Evolutionary conservation across 2,888 invertebrate species (phyloP), one percentile per base, ranked within the genome.

Genomic region (Bombylius discolor): DNA sequence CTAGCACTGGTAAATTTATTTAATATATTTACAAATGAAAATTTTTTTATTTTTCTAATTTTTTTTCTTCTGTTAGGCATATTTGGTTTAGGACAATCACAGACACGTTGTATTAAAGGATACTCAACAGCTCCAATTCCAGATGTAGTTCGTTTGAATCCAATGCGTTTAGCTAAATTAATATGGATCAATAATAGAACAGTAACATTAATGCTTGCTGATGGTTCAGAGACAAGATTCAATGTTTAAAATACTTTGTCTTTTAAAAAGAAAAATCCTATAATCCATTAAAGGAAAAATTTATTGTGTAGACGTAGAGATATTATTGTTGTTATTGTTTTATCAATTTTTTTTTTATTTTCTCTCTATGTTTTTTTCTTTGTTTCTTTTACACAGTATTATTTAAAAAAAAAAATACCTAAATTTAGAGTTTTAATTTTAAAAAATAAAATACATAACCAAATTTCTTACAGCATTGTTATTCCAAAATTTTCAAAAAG

Each of bases 1-100:
- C 95, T 62, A 84, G 84, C 58, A 82, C 92, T 70, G 88, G 92
- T 85, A 65, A 73, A 75, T 64, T 8, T 44, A 44, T 13, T 49
- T 31, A 5, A 11, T 42, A 42, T 42, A 42, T 11, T 11, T 11
- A 42, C 2, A 5, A 42, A 42, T 11, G 11, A 42, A 5, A 42
- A 42, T 5, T 42, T 11, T 5, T n/a, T 45, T 13, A 44, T 9
- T 13, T 44, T 44, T 44, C 12, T 44, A 47, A 23, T 39, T 46
- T 45, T 50, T 53, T 34, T 13, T 44, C 23, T 45, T 56, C 0
- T 68, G 3, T 23, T 23, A 81, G 91, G 92, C 53, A 89, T 98
- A 85, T 96, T 99, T 77, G 98, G 97, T 1, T 79, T 99, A 66
- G 99, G 99, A 14, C 93, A 96, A 63, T 92, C 94, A 6, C 97